phyloP scores from a whole-genome alignment of 2,113 vertebrate species.

The Poeciliopsis occidentalis region DNA sequence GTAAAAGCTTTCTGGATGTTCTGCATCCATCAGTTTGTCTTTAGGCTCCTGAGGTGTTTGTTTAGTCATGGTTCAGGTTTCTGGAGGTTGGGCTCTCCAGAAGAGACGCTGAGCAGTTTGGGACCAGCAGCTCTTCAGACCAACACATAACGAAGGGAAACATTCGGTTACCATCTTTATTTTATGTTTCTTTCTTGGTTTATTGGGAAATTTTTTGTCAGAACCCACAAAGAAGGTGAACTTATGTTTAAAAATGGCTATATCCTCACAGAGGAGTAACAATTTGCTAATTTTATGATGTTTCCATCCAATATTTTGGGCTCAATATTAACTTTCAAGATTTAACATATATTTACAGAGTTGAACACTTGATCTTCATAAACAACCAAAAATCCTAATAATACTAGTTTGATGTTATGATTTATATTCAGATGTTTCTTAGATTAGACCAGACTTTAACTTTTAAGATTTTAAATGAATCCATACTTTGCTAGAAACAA shows the following conservation, averaged over 20 bases:
- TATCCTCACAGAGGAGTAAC: background rate
- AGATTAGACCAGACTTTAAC: background rate
- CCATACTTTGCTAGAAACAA: background rate
- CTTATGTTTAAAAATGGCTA: background rate
- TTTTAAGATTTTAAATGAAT: background rate
- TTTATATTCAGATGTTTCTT: background rate
- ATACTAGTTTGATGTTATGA: background rate
- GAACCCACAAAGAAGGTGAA: background rate
- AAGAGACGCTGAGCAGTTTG: constrained; percentile 32
- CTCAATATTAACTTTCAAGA: background rate
- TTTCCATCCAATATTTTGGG: background rate
- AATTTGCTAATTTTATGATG: background rate
- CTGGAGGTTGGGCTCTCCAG: constrained; percentile 82
- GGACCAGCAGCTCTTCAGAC: background rate
- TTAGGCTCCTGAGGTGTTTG: constrained; percentile 27
- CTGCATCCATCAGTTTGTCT: constrained; percentile 23
- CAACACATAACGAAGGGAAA: background rate
- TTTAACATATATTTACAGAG: background rate
- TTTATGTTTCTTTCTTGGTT: background rate
- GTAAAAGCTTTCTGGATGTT: background rate
- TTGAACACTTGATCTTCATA: background rate
- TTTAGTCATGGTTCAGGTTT: constrained; percentile 32
- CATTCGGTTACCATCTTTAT: background rate
- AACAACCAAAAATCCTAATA: background rate
- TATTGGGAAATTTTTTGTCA: background rate